Evolutionary conservation across 2,888 invertebrate species (phyloP).

Genomic region (Leptogaster cylindrica): DNA sequence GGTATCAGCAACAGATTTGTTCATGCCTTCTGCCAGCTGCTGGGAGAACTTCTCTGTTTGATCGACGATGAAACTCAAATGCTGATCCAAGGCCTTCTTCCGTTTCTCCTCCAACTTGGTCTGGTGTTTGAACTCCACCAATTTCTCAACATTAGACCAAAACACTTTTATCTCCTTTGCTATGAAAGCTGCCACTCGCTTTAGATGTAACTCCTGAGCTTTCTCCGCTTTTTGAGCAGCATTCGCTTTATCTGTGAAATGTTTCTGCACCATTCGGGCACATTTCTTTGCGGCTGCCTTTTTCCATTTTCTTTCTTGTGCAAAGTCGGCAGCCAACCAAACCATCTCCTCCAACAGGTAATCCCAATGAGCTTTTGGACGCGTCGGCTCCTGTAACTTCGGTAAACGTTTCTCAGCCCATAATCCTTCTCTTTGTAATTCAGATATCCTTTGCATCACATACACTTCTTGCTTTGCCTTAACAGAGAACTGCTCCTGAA

Average conservation of each 20-base stretch:
- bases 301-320: conserved; percentile 97
- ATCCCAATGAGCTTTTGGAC: conserved; percentile 97
- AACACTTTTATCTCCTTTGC: conserved; percentile 94
- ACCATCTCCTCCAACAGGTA: conserved; percentile 98
- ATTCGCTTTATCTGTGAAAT: conserved; percentile 88
- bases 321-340: conserved; percentile 97
- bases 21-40: conserved; percentile 85
- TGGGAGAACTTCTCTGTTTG: conserved; percentile 97
- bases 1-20: conserved; percentile 61
- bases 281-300: conserved; percentile 93
- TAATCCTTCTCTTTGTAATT: conserved; percentile 90
- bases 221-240: conserved; percentile 90
- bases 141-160: conserved; percentile 96
- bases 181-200: conserved; percentile 85
- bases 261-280: conserved; percentile 88
- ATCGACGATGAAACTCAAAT: conserved; percentile 96
- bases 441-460: conserved; percentile 89
- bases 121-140: conserved; percentile 93
- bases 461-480: conserved; percentile 91
- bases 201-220: conserved; percentile 85
- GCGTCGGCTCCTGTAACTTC: conserved; percentile 87
- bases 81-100: conserved; percentile 93
- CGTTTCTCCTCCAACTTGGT: conserved; percentile 92
- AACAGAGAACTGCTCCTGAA: conserved; percentile 80
- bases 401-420: conserved; percentile 94